Percentiles rank a stretch among this genome's conserved stretches.
Evolutionary conservation across 92 coral and sea anemone species (phyloP).

Genomic region (Parazoanthus darwini): DNA sequence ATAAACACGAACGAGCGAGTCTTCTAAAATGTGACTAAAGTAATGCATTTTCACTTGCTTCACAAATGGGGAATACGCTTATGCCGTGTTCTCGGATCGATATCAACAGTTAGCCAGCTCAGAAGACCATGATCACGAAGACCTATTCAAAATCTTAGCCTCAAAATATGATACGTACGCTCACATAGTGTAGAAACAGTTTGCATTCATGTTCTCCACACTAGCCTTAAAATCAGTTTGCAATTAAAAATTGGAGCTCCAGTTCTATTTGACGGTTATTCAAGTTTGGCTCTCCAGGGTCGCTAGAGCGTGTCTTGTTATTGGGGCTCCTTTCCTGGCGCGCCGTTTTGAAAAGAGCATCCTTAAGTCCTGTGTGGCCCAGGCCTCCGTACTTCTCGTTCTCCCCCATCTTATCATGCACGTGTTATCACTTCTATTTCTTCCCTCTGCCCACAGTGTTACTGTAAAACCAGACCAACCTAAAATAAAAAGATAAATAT

Average conservation of each 20-base stretch:
- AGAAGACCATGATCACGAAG: background rate
- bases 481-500: background rate
- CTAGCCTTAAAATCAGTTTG: background rate
- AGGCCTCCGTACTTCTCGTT: background rate
- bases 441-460: background rate
- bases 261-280: background rate
- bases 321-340: background rate
- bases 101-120: background rate
- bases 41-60: background rate
- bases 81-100: background rate
- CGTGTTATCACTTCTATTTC: background rate
- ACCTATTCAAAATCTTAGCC: background rate
- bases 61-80: background rate
- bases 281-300: background rate
- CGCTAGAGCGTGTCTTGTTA: background rate
- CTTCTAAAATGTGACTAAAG: background rate
- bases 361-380: background rate
- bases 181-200: background rate
- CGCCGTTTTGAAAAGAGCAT: background rate
- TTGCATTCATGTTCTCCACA: background rate
- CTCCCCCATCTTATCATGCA: background rate
- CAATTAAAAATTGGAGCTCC: background rate
- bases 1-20: too few relatives aligned
- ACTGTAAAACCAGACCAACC: conserved; percentile 58
- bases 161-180: background rate